These are phyloP conservation scores for Chlorodrepanis virens DNA, from an alignment of 2,113 vertebrate genomes.

Conservation along the genomic window DNA sequence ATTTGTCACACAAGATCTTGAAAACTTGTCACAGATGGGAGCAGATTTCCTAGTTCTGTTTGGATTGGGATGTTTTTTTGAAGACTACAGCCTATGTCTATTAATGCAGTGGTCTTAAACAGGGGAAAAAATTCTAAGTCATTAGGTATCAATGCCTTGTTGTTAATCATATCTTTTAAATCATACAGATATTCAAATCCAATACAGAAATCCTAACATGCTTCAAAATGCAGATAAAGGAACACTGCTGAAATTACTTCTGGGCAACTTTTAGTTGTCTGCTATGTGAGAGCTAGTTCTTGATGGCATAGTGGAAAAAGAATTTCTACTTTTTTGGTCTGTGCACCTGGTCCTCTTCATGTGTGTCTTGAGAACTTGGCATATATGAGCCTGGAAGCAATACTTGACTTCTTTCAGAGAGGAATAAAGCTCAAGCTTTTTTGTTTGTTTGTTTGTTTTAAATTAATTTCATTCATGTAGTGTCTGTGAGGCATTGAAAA, in stretches of 20 bases:
- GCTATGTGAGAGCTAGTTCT: neutral
- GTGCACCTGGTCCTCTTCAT: neutral
- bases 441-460: neutral
- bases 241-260: neutral
- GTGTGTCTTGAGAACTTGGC: neutral
- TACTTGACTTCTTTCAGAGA: neutral
- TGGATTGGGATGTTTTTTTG: neutral
- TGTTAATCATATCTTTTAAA: neutral
- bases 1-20: neutral
- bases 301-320: neutral
- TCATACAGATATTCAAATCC: neutral
- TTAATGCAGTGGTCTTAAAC: neutral
- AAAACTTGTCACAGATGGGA: neutral
- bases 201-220: neutral
- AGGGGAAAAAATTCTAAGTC: neutral
- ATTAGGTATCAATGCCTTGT: neutral
- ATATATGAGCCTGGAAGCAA: neutral
- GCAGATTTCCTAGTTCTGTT: neutral
- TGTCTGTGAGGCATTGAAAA: neutral
- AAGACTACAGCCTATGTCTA: neutral
- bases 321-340: neutral
- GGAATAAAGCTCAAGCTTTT: neutral
- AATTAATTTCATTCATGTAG: neutral
- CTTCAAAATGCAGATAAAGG: neutral
- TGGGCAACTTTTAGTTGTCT: neutral